Conservation (phyloP, 2,888 invertebrate species). For the Hedya salicella region DNA sequence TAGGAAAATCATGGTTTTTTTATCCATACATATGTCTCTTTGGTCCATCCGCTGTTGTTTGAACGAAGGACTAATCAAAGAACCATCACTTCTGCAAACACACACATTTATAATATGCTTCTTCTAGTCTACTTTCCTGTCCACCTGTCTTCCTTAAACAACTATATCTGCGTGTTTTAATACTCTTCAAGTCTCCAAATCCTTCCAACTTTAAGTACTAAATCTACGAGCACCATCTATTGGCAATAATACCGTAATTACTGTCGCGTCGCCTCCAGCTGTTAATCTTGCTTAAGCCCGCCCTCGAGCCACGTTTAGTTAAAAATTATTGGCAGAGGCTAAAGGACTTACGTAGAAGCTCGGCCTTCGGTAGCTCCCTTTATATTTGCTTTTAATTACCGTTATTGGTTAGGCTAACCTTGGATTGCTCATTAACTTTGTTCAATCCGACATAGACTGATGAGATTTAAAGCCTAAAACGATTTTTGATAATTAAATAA, state of each 20-base stretch:
- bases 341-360: conserved; percentile 27
- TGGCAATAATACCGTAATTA: conserved; percentile 82
- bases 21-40: too few relatives aligned
- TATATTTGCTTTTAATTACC: conserved; percentile 40
- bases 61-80: too few relatives aligned
- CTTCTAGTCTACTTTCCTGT: too few relatives aligned
- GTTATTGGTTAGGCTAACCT: conserved; percentile 37
- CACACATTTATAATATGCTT: too few relatives aligned
- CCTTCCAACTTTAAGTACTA: conserved; percentile 59
- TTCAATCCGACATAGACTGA: too few relatives aligned
- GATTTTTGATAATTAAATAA: too few relatives aligned
- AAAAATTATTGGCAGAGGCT: conserved; percentile 65
- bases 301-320: conserved; percentile 67
- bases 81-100: too few relatives aligned
- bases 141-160: too few relatives aligned
- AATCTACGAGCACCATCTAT: conserved; percentile 74
- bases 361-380: conserved; percentile 21
- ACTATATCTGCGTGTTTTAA: too few relatives aligned
- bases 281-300: conserved; percentile 69
- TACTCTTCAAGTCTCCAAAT: conserved; percentile 38
- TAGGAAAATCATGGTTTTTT: too few relatives aligned
- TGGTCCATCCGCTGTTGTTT: too few relatives aligned
- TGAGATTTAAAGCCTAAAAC: too few relatives aligned
- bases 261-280: conserved; percentile 63
- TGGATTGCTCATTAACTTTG: conserved; percentile 24